phyloP scores from a whole-genome alignment of 2,113 vertebrate species.

The Indri indri region DNA sequence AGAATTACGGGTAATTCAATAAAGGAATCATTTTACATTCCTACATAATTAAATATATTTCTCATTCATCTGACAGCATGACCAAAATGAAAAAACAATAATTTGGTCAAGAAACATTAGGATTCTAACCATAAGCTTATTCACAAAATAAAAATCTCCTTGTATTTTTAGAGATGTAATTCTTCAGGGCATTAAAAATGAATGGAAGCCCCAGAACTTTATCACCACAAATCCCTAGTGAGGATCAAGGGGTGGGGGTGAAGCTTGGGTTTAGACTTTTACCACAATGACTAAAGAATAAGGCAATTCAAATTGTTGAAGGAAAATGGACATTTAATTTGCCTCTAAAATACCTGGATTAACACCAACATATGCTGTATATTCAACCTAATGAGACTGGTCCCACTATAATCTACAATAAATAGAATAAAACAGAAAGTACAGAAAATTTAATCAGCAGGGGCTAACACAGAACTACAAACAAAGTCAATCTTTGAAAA shows the following conservation, averaged over 20 bases:
- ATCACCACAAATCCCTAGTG: constrained; percentile 33
- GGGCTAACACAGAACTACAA: background rate
- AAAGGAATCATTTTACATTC: constrained; percentile 24
- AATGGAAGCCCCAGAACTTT: background rate
- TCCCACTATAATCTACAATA: constrained; percentile 46
- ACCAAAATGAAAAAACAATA: background rate
- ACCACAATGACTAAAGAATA: background rate
- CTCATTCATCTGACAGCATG: background rate
- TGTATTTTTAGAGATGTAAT: constrained; percentile 20
- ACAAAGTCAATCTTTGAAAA: constrained; percentile 40
- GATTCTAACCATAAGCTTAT: background rate
- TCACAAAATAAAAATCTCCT: background rate
- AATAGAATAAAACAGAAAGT: constrained; percentile 56
- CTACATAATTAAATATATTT: constrained; percentile 30
- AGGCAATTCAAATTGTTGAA: constrained; percentile 41
- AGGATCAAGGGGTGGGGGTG: too few relatives aligned
- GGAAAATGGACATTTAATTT: constrained; percentile 49
- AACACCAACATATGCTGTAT: constrained; percentile 56
- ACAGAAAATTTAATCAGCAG: constrained; percentile 47
- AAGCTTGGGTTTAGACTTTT: constrained; percentile 20
- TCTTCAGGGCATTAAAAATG: constrained; percentile 24
- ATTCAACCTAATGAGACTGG: constrained; percentile 54
- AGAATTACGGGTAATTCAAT: constrained; percentile 40
- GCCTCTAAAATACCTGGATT: constrained; percentile 50
- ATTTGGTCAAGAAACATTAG: constrained; percentile 28